phyloP scores from a whole-genome alignment of 2,113 vertebrate genomes.

The Ovis canadensis region DNA sequence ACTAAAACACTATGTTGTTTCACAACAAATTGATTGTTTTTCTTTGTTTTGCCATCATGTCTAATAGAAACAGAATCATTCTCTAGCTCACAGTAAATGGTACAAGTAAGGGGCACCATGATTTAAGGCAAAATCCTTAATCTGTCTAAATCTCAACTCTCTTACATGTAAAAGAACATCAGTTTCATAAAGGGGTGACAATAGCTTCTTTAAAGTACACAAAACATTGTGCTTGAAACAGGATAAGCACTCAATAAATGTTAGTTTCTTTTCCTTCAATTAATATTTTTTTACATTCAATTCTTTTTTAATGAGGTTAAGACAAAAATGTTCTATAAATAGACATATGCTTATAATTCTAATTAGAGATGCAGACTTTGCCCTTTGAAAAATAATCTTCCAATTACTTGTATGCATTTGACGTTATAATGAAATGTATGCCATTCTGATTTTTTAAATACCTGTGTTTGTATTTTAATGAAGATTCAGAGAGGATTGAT shows the following conservation, averaged over 20 bases:
- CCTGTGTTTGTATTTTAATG: background rate
- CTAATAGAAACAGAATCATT: background rate
- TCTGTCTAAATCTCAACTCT: background rate
- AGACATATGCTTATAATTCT: background rate
- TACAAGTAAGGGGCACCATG: background rate
- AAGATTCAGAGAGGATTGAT: background rate
- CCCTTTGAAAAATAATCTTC: background rate
- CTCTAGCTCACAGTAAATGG: background rate
- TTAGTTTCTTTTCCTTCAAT: background rate
- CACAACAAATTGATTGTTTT: background rate
- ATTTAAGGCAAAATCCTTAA: background rate
- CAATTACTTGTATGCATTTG: background rate
- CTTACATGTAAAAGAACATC: background rate
- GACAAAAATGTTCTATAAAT: background rate
- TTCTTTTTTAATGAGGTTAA: background rate
- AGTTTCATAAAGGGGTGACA: background rate
- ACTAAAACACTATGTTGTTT: background rate
- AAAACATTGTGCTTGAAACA: background rate
- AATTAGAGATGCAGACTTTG: background rate
- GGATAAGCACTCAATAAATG: background rate
- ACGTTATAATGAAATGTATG: background rate
- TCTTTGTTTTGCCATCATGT: background rate
- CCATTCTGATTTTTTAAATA: constrained; percentile 17
- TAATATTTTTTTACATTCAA: background rate
- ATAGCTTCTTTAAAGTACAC: background rate